A percentile compares a stretch with the other conserved stretches of the same genome.
These are phyloP conservation scores for Platycercus adscitus DNA, from an alignment of 2,113 vertebrate genomes.

Conservation along the genomic window DNA sequence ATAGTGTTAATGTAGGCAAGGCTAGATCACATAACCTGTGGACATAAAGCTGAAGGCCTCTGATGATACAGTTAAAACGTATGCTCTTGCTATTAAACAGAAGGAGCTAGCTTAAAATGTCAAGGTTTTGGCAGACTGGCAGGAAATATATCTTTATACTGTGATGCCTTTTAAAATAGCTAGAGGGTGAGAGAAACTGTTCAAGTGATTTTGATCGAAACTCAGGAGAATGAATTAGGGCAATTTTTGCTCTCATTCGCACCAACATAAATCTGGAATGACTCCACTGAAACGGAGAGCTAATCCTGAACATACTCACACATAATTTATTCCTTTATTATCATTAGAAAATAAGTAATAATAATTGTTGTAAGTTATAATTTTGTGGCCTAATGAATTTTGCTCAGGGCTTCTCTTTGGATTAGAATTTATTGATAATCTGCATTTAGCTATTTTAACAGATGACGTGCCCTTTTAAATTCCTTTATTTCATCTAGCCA, in stretches of 20 bases:
- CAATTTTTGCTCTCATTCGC: not conserved
- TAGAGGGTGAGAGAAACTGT: not conserved
- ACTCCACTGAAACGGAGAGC: not conserved
- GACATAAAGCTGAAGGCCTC: not conserved
- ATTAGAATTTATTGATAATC: not conserved
- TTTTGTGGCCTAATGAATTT: not conserved
- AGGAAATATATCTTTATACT: not conserved
- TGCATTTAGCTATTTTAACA: not conserved
- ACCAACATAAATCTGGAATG: not conserved
- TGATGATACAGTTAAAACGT: not conserved
- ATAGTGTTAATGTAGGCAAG: not conserved
- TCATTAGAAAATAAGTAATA: not conserved
- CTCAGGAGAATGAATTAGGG: not conserved
- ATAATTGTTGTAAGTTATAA: not conserved
- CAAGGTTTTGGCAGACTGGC: not conserved
- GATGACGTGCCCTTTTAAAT: not conserved
- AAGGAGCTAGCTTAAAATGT: slow-evolving; percentile 5
- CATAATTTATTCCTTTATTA: not conserved
- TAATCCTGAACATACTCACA: not conserved
- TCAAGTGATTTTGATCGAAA: not conserved
- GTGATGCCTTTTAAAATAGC: not conserved
- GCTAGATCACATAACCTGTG: not conserved
- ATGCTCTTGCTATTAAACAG: not conserved
- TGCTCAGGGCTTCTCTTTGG: not conserved
- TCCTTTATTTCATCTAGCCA: not conserved